These are phyloP conservation scores for Eretmochelys imbricata DNA, from an alignment of 2,113 vertebrate species.

Conservation along the genomic window DNA sequence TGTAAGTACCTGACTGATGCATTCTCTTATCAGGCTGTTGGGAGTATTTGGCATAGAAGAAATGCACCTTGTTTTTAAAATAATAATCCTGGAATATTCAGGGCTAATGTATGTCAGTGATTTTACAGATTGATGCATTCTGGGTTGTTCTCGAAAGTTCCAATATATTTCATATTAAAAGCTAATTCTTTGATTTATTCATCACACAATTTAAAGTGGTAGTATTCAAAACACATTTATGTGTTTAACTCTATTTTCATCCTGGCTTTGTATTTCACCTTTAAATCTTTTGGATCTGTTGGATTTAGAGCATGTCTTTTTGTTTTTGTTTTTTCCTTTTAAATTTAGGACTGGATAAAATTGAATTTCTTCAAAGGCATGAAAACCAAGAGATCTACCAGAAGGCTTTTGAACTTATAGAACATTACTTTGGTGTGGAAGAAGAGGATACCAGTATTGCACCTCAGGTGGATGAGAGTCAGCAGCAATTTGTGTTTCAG, in stretches of 20 bases:
- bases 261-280: not conserved
- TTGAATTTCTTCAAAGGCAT: conserved; percentile 91
- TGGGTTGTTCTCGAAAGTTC: not conserved
- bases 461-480: conserved; percentile 91
- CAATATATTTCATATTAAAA: not conserved
- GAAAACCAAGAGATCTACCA: conserved; percentile 94
- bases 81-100: not conserved
- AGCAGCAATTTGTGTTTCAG: conserved; percentile 92
- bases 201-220: not conserved
- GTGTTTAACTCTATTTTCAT: not conserved
- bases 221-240: not conserved
- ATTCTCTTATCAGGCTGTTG: not conserved
- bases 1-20: not conserved
- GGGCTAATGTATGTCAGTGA: not conserved
- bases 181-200: not conserved
- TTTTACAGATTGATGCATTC: accelerated
- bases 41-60: not conserved
- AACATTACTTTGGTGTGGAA: conserved; percentile 91
- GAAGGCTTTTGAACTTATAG: conserved; percentile 91
- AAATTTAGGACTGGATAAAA: conserved; percentile 89
- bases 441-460: conserved; percentile 90
- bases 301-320: not conserved
- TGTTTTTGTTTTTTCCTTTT: conserved; percentile 18
- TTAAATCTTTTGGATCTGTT: not conserved
- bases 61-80: not conserved